Conservation (phyloP, 2,797 vertebrate genomes). For the Halcyon leucocephala region DNA sequence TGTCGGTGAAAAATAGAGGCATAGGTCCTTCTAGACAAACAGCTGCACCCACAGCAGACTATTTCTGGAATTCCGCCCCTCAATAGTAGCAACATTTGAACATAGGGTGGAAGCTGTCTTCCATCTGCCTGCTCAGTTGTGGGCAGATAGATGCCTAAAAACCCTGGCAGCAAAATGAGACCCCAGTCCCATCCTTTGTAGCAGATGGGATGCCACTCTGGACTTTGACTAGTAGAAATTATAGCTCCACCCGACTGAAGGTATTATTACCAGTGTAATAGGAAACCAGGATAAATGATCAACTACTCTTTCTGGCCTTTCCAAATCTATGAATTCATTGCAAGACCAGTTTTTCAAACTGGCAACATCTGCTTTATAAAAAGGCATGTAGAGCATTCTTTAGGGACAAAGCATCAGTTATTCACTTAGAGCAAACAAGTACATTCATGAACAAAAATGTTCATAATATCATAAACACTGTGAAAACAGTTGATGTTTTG, state of each 20-base stretch:
- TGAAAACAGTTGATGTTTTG: slow-evolving; percentile 37
- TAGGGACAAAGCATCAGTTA: not conserved
- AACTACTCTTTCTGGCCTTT: not conserved
- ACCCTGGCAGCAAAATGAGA: not conserved
- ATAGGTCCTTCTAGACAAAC: not conserved
- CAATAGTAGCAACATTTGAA: not conserved
- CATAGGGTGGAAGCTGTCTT: not conserved
- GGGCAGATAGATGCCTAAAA: not conserved
- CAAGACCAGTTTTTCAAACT: not conserved
- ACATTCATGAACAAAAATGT: slow-evolving; percentile 65
- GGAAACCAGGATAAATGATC: not conserved
- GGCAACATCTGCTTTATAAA: not conserved
- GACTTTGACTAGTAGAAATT: not conserved
- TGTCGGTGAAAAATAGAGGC: not conserved
- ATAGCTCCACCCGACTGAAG: not conserved
- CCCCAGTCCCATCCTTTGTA: not conserved
- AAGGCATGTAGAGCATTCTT: slow-evolving; percentile 36
- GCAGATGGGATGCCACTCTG: not conserved
- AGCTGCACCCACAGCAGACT: not conserved
- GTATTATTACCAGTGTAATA: not conserved
- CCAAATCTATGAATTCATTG: not conserved
- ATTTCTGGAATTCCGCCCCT: not conserved
- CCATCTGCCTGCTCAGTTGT: not conserved
- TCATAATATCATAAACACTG: slow-evolving; percentile 25
- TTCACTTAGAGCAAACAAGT: slow-evolving; percentile 49